Evolutionary conservation across 2,888 invertebrate genomes (phyloP), one percentile per base, ranked within the genome.

Genomic region (Philhelius pedissequus): DNA sequence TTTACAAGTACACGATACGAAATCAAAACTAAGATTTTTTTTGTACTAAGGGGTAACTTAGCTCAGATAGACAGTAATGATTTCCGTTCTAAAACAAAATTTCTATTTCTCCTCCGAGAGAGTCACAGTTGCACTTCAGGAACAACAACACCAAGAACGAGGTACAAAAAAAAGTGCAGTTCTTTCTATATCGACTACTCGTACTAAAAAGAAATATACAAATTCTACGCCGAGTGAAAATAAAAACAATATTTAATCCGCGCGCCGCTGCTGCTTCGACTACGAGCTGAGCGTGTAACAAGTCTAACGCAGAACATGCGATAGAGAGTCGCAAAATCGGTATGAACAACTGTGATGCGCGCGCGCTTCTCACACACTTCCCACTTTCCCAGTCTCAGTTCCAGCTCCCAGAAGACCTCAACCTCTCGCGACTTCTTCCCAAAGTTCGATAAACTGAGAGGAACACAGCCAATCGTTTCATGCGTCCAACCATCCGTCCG

Each of bases 401-500:
- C n/a, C n/a, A n/a, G n/a, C n/a, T 43, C 20, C 30, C 30, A 64
- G 13, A 56, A 56, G 60, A 40, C 60, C 79, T 71, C 84, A 84
- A 62, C 70, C 74, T 75, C 74, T 75, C 40, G 20, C 66, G 70
- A 84, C 75, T 84, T 84, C 66, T 78, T 52, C n/a, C 71, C 38
- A 68, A 84, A 84, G 84, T 84, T 84, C 84, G 84, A 84, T 80
- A 84, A 84, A 84, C 84, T 70, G 78, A 68, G 80, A 68, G 71
- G 45, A 66, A 58, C 40, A 69, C 60, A 58, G 50, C 4, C 40
- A 38, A 13, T 4, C 60, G 38, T 35, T 3, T 13, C 35, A 15
- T 20, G 35, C 43, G 66, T 52, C 43, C 35, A 71, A 52, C 75
- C 32, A 32, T 18, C 52, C 6, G 25, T 30, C 27, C 15, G 30